phyloP scores from a whole-genome alignment of 92 coral and sea anemone genomes.

The Micromussa lordhowensis region DNA sequence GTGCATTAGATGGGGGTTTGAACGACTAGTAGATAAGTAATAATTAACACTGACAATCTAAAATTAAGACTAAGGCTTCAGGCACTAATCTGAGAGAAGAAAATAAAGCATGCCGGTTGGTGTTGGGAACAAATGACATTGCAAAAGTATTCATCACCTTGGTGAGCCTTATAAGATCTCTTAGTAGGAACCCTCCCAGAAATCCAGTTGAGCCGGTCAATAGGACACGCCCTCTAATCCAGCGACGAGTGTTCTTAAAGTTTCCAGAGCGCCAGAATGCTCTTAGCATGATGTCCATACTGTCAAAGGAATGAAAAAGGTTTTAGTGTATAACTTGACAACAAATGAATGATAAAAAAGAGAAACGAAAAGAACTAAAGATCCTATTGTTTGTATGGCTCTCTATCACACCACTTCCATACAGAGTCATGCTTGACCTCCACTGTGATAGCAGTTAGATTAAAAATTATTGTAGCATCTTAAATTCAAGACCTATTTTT shows the following conservation, averaged over 20 bases:
- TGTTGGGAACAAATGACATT: not conserved
- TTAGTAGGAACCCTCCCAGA: conserved; percentile 77
- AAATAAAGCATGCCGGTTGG: not conserved
- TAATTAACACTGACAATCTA: too few relatives aligned
- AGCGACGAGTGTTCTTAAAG: conserved; percentile 85
- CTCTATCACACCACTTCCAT: not conserved
- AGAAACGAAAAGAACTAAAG: not conserved
- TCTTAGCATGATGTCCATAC: conserved; percentile 91
- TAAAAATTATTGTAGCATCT: too few relatives aligned
- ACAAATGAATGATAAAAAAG: not conserved
- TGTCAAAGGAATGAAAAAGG: conserved; percentile 4
- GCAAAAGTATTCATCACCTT: conserved; percentile 59
- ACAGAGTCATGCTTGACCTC: too few relatives aligned
- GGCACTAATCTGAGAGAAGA: too few relatives aligned
- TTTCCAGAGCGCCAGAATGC: conserved; percentile 95
- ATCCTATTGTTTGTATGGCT: not conserved
- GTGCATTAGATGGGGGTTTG: too few relatives aligned
- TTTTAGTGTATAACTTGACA: not conserved
- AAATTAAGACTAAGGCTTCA: too few relatives aligned
- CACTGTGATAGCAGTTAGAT: too few relatives aligned
- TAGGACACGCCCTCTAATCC: conserved; percentile 89
- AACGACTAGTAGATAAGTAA: too few relatives aligned
- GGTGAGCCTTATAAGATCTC: conserved; percentile 78
- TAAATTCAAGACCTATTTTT: too few relatives aligned
- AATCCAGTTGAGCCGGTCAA: conserved; percentile 90